These are phyloP conservation scores for Istiophorus platypterus DNA, from an alignment of 2,113 vertebrate species.

Conservation along the genomic window DNA sequence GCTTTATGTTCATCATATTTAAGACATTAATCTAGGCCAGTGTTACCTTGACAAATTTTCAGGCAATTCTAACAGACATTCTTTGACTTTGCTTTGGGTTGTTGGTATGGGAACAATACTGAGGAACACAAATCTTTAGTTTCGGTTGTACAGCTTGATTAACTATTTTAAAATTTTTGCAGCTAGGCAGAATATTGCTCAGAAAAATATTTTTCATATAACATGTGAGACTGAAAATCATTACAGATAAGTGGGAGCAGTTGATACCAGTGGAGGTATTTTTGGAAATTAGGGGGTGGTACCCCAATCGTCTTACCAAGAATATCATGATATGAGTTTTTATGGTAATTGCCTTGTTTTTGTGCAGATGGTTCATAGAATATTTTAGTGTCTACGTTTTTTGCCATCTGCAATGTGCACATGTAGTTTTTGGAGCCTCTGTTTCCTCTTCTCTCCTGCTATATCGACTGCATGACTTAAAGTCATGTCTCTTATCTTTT, in stretches of 20 bases:
- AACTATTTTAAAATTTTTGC: neutral
- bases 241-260: neutral
- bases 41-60: conserved; percentile 15
- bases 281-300: neutral
- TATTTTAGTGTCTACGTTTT: conserved; percentile 2
- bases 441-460: conserved; percentile 10
- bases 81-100: neutral
- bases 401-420: neutral
- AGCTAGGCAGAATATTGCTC: neutral
- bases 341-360: conserved; percentile 13
- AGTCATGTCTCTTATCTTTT: conserved; percentile 47
- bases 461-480: conserved; percentile 41
- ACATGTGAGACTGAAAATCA: neutral
- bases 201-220: too few relatives aligned
- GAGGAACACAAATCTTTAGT: neutral
- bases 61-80: neutral
- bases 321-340: neutral
- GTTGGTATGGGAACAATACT: neutral
- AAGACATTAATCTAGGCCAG: conserved; percentile 31
- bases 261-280: neutral
- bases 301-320: neutral
- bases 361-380: conserved; percentile 22
- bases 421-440: conserved; percentile 3
- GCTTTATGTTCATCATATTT: conserved; percentile 29
- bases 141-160: neutral